phyloP scores from a whole-genome alignment of 2,888 invertebrate species.

The Coelinius sp. region DNA sequence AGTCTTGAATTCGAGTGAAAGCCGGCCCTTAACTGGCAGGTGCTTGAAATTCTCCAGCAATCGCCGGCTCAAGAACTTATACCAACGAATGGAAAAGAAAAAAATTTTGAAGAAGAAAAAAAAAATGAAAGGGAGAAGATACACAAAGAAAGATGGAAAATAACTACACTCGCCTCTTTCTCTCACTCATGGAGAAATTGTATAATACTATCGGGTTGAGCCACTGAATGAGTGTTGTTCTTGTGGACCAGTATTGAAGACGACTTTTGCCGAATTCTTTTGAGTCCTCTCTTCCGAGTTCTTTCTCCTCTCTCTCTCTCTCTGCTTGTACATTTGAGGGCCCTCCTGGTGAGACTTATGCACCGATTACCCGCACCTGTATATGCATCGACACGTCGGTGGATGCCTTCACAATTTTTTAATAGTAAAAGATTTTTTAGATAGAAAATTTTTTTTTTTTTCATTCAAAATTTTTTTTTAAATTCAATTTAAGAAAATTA shows the following conservation, averaged over 20 bases:
- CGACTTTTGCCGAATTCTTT: conserved; percentile 11
- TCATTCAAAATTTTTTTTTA: too few species aligned
- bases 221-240: conserved; percentile 11
- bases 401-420: neutral
- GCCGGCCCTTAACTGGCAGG: conserved; percentile 6
- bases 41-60: conserved; percentile 4
- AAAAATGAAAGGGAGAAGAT: conserved; percentile 17
- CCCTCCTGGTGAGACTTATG: neutral
- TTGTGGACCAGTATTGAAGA: neutral
- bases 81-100: conserved; percentile 27
- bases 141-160: neutral
- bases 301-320: conserved; percentile 26
- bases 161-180: conserved; percentile 19
- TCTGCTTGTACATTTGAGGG: neutral
- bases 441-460: neutral
- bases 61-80: neutral
- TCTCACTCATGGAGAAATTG: neutral
- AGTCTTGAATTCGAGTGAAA: neutral
- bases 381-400: neutral
- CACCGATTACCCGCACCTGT: conserved; percentile 8
- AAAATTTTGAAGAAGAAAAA: neutral
- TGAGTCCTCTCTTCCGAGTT: neutral
- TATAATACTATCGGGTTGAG: neutral
- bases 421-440: neutral
- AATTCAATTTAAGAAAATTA: too few species aligned